These are phyloP conservation scores for Clinocottus analis DNA, from an alignment of 2,113 vertebrate species.

Conservation along the genomic window DNA sequence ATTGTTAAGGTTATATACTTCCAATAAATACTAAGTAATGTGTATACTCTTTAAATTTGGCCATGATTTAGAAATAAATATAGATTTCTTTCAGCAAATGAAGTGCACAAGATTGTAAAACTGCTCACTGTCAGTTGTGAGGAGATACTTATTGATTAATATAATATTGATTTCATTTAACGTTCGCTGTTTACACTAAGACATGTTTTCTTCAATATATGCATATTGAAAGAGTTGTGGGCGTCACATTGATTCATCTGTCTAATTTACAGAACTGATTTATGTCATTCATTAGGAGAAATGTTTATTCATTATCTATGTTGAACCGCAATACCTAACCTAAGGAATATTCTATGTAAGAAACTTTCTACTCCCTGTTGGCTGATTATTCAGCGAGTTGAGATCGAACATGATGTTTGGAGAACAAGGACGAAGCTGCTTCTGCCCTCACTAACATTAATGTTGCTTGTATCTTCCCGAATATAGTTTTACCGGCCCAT, in stretches of 20 bases:
- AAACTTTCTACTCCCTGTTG: too few species aligned
- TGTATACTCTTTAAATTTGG: background rate
- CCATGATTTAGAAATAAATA: too few species aligned
- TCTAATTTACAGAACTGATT: background rate
- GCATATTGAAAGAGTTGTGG: background rate
- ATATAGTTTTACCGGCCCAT: conserved; percentile 13
- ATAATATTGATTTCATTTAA: too few species aligned
- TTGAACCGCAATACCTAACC: background rate
- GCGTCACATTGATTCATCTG: background rate
- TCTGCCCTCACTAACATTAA: background rate
- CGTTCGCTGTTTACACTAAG: too few species aligned
- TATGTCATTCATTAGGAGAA: background rate
- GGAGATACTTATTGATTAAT: too few species aligned
- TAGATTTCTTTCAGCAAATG: too few species aligned
- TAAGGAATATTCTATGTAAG: too few species aligned
- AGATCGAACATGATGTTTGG: background rate
- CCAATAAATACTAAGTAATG: background rate
- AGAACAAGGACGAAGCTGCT: background rate
- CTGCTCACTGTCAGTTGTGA: too few species aligned
- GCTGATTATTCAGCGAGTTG: too few species aligned
- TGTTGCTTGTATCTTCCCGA: background rate
- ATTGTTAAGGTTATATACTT: background rate
- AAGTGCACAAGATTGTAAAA: too few species aligned
- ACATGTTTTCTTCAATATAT: too few species aligned
- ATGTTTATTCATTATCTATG: background rate